Conservation (phyloP, 2,888 invertebrate species). For the Himalopsyche tibetana region DNA sequence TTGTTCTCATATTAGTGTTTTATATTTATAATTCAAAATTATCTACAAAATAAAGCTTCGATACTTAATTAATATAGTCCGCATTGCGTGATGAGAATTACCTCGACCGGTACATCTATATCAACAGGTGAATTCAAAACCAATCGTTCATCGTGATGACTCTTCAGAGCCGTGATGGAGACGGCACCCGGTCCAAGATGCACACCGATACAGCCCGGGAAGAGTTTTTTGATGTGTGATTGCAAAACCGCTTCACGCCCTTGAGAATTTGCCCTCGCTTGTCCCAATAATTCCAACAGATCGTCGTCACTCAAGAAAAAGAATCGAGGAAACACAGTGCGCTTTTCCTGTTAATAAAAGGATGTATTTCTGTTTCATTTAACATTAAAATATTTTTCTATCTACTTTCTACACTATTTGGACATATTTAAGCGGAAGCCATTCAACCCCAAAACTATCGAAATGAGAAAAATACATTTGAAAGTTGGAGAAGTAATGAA, state of each 20-base stretch:
- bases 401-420: too few relatives aligned
- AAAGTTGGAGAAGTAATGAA: too few relatives aligned
- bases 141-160: constrained; percentile 85
- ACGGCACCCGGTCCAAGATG: constrained; percentile 78
- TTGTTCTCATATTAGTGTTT: too few relatives aligned
- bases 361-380: too few relatives aligned
- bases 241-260: constrained; percentile 85
- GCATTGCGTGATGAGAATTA: constrained; percentile 68
- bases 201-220: constrained; percentile 91
- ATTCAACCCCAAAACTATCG: too few relatives aligned
- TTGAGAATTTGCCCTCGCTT: constrained; percentile 82
- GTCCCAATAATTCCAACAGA: constrained; percentile 95
- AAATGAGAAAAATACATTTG: too few relatives aligned
- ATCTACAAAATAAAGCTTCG: too few relatives aligned
- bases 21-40: too few relatives aligned
- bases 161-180: constrained; percentile 83
- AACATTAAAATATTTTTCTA: not conserved
- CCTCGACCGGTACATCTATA: constrained; percentile 88
- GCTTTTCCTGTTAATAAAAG: constrained; percentile 85
- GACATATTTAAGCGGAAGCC: too few relatives aligned
- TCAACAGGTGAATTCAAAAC: constrained; percentile 82
- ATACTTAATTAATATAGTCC: too few relatives aligned
- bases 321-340: constrained; percentile 94
- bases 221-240: constrained; percentile 96
- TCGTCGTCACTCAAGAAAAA: constrained; percentile 99